These are phyloP conservation scores for Patella vulgata DNA, from an alignment of 1,140 invertebrate genomes.

Conservation along the genomic window DNA sequence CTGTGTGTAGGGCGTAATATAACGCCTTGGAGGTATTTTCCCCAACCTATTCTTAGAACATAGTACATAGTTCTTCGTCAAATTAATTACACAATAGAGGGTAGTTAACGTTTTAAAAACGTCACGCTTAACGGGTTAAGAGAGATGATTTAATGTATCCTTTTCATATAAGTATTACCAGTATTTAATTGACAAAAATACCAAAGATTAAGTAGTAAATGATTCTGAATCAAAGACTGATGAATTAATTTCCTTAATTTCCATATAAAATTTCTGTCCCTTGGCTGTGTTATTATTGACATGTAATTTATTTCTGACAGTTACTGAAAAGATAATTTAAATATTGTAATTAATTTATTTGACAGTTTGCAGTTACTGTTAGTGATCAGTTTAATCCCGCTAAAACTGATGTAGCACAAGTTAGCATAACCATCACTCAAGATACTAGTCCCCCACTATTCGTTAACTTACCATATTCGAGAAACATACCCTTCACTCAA, in stretches of 20 bases:
- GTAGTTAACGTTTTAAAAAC: too few species aligned
- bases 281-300: neutral
- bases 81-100: too few species aligned
- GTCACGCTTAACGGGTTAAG: too few species aligned
- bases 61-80: too few species aligned
- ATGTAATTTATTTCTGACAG: neutral
- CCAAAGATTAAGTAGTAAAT: too few species aligned
- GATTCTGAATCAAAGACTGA: too few species aligned
- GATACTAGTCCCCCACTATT: conserved; percentile 43
- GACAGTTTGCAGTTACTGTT: conserved; percentile 50
- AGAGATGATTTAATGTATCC: neutral
- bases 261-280: neutral
- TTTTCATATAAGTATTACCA: too few species aligned
- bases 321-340: neutral
- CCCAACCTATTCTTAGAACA: too few species aligned
- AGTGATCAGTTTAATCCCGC: conserved; percentile 55
- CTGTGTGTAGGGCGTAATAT: too few species aligned
- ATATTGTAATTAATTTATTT: conserved; percentile 11
- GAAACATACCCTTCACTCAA: conserved; percentile 29
- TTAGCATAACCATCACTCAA: conserved; percentile 39
- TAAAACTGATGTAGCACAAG: conserved; percentile 44
- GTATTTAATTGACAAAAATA: too few species aligned
- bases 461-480: conserved; percentile 29
- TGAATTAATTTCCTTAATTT: neutral
- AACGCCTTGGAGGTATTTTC: too few species aligned